Base-by-base conservation (phyloP, 2,113 vertebrate species). In the Gadus macrocephalus region DNA sequence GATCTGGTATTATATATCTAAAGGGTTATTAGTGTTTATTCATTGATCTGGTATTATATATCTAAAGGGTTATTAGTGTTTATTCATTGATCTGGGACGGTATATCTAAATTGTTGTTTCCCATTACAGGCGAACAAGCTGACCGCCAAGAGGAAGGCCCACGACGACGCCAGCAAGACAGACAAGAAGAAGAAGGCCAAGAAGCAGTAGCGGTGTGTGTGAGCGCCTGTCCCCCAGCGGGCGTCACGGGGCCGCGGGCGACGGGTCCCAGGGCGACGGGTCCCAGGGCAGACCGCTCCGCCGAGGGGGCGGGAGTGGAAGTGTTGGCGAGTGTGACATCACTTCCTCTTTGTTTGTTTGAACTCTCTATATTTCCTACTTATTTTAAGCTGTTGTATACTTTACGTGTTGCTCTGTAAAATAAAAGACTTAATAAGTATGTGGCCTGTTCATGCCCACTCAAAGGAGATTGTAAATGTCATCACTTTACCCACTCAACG, bases 91-190 rank as follows among this genome's bases (percentile, higher is more conserved):
- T 25, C 25, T 0, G 25, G 25, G 2, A 25, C 25, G 25, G 25
- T 25, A 42, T 14, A 49, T 49, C 42, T 49, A 49, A 49, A 49
- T 1, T 14, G 42, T 49, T 9, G 2, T 49, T 49, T 49, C 11
- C 42, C 42, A 49, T 49, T 16, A 42, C 87, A 99, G 97, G 96
- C 93, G 0, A 99, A 96, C 85, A 98, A 98, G 79, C 91, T 99
- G 0, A 88, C 95, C 0, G 92, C 93, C 0, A 99, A 98, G 88
- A 94, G 97, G 75, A 98, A 98, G 82, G 95, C 95, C 53, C 91
- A 96, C 0, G 96, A 99, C 0, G 91, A 93, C 0, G 87, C 92
- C 0, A 22, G 88, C 53, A 96, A 91, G 74, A 77, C 91, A 6
- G 91, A 94, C 81, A 95, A 93, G 77, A 99, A 95, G 83, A 95